These are phyloP conservation scores for Sebastes nivosus DNA, from an alignment of 2,797 vertebrate species.

Conservation along the genomic window DNA sequence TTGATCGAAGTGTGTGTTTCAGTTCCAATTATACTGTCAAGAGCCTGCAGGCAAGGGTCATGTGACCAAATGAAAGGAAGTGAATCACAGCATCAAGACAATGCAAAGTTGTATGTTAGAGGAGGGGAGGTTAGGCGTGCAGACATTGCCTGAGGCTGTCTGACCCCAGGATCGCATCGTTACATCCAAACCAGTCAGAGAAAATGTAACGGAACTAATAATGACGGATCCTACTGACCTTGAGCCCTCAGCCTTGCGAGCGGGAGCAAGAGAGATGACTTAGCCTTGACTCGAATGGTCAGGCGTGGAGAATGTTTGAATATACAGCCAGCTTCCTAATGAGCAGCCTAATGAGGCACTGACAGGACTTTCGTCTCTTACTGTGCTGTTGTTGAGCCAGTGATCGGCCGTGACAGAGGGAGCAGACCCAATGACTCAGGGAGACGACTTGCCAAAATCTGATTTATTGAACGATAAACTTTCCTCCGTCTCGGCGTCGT, in stretches of 20 bases:
- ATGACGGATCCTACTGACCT: constrained; percentile 62
- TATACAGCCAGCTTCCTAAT: constrained; percentile 62
- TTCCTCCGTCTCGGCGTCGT: constrained; percentile 43
- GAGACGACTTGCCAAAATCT: constrained; percentile 20
- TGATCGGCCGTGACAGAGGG: constrained; percentile 47
- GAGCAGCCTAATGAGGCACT: constrained; percentile 70
- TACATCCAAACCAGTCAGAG: constrained; percentile 52
- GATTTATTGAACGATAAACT: constrained; percentile 57
- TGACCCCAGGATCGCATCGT: constrained; percentile 52
- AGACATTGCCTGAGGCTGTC: constrained; percentile 40
- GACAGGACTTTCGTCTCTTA: constrained; percentile 48
- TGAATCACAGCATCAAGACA: constrained; percentile 24
- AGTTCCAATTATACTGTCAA: constrained; percentile 27
- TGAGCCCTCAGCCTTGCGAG: constrained; percentile 31
- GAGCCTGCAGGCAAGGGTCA: constrained; percentile 18
- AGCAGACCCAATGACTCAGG: constrained; percentile 32
- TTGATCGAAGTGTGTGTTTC: neutral
- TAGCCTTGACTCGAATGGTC: constrained; percentile 61
- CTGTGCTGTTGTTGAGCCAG: constrained; percentile 47
- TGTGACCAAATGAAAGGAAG: constrained; percentile 14
- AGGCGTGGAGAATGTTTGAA: constrained; percentile 49
- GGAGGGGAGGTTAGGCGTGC: constrained; percentile 18
- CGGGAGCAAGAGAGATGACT: constrained; percentile 42
- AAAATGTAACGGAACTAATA: constrained; percentile 67
- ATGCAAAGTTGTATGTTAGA: constrained; percentile 17